Base-by-base conservation (phyloP, 2,888 invertebrate species). In the Eristalinus sepulchralis region DNA sequence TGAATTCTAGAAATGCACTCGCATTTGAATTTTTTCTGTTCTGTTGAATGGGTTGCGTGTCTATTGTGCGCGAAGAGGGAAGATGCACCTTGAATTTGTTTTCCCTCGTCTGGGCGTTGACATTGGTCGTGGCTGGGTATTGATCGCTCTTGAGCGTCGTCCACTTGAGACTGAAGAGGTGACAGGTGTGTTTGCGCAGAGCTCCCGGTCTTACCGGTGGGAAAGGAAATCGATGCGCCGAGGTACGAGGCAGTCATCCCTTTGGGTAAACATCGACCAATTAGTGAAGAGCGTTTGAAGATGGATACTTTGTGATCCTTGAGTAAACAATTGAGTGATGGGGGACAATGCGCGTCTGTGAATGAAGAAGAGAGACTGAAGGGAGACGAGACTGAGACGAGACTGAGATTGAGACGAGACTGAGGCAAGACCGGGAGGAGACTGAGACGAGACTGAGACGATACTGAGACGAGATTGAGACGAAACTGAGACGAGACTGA, bases 1-100 rank as follows among this genome's bases (percentile, higher is more conserved):
- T 85, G 84, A 85, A 81, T 81, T 85, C 81, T 67, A 27, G 60
- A 76, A 81, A 85, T 76, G 76, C 67, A 70, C 67, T 80, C 33
- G 70, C 66, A 80, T 81, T 76, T 71, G 71, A 81, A 81, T 72
- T 81, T 76, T 27, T n/a, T n/a, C n/a, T 5, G 31, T 72, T 17
- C 57, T n/a, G n/a, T 57, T 72, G 27, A 77, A 81, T 76, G 22
- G 55, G 27, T 22, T 62, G 22, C 20, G 60, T n/a, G n/a, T n/a
- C n/a, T n/a, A n/a, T n/a, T n/a, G n/a, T n/a, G n/a, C 0, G 17
- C 6, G 17, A 8, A 17, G 47, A 8, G 17, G 9, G 6, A 9
- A 1, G 34, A 9, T 1, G 34, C 47, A 47, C 47, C 17, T 47
- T 17, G 36, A 73, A 73, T 73, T 73, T 73, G 64, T 64, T 73